Evolutionary conservation across 2,888 invertebrate genomes (phyloP), one percentile per base, ranked within the genome.

Genomic region (Vannuccia rotundouncinata): DNA sequence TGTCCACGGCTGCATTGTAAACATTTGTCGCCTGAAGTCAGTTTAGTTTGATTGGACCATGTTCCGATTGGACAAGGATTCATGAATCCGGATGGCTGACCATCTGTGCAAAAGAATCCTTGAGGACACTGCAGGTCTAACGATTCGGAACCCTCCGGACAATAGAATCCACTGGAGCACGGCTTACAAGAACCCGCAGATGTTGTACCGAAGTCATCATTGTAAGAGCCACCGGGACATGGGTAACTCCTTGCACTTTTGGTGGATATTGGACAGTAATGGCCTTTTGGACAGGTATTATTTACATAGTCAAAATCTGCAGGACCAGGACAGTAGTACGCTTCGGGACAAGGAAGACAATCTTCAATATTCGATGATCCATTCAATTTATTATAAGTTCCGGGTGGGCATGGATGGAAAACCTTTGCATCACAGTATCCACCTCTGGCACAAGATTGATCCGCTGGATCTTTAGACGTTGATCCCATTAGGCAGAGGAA

Each of bases 221-320:
- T 84, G 83, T 85, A 87, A 1, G 85, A 85, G 0, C 87, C 87
- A 82, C 85, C 86, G 81, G 86, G 85, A 82, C 86, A 87, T 13
- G 86, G 85, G 80, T 84, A 85, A 29, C 84, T 76, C 0, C 83
- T 84, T 10, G 83, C 78, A 27, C 82, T 81, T 17, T 84, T 84
- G 0, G 86, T 86, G 27, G 86, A 86, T 28, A 81, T 75, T 5
- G 85, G 82, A 82, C 87, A 87, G 82, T 84, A 87, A 81, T 86
- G 84, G 0, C 86, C 87, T 0, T 59, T 79, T 0, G 86, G 85
- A 82, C 87, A 87, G 0, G 80, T 81, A 29, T 83, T 84, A 10
- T 81, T 29, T 10, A 75, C 29, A 79, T 85, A 86, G 74, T 83
- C 83, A 1, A 81, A 83, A 66, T 83, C 83, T 1, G 85, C 86